Evolutionary conservation across 2,797 vertebrate species (phyloP), one percentile per base, ranked within the genome.

Genomic region (Babyrousa celebensis): DNA sequence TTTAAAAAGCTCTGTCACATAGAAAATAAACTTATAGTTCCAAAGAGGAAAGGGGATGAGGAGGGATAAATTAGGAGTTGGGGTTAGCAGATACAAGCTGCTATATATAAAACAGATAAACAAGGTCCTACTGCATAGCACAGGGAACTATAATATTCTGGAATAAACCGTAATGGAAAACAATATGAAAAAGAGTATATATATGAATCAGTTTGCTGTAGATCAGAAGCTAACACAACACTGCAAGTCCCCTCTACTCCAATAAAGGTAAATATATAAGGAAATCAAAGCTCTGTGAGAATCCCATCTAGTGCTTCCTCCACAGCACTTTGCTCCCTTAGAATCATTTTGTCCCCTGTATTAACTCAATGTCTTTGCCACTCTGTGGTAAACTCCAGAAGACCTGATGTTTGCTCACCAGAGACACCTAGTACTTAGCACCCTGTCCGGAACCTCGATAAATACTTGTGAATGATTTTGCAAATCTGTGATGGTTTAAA

Each of bases 401-500:
- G 40, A 27, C 18, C 48, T 75, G 3, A 56, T 52, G 14, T 71
- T 80, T 56, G 18, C 36, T 89, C 43, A 25, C 29, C 78, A 40
- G 32, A 25, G 1, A 40, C 2, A 58, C 16, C 12, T 23, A 18
- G 14, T 15, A 70, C 18, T 5, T 5, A 54, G 20, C 18, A 65
- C 62, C 60, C 15, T 20, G 48, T 67, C 58, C 85, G 48, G 68
- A 85, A 32, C 21, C 36, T 36, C 40, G 52, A 17, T n/a, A 74
- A 18, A 94, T 36, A 79, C 20, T 84, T 89, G 40, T 3, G 71
- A 65, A 77, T 2, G 79, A 48, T 70, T 43, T 87, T 89, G 40
- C 84, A 58, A 91, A 77, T 67, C 65, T 91, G 56, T 74, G 23
- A 29, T 27, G 79, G 14, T 77, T 56, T 54, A 70, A 84, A 91